A percentile compares a stretch with the other conserved stretches of the same genome.
These are phyloP conservation scores for Agrilus biguttatus DNA, from an alignment of 2,888 invertebrate species.

Conservation along the genomic window DNA sequence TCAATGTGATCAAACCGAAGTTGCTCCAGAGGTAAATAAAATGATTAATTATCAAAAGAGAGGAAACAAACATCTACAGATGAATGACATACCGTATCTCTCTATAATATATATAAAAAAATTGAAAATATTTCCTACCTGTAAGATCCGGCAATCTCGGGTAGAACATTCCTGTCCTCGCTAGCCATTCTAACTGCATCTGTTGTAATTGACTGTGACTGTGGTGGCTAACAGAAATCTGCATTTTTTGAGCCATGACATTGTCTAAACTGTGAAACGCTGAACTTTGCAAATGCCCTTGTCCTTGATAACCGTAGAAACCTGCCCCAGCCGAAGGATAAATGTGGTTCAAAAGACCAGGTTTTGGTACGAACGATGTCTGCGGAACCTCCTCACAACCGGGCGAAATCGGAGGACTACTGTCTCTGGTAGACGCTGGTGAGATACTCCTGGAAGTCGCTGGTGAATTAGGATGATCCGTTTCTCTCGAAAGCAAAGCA, in stretches of 20 bases:
- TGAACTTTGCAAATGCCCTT: slow-evolving; percentile 36
- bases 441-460: slow-evolving; percentile 28
- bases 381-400: slow-evolving; percentile 59
- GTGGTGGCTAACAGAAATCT: slow-evolving; percentile 28
- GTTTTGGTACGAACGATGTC: slow-evolving; percentile 41
- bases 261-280: slow-evolving; percentile 37
- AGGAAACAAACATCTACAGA: no score
- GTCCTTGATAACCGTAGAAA: slow-evolving; percentile 33
- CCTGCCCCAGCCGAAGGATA: slow-evolving; percentile 19
- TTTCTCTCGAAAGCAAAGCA: slow-evolving; percentile 53
- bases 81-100: no score
- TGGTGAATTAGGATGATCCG: slow-evolving; percentile 22
- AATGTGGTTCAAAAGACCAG: slow-evolving; percentile 38
- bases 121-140: slow-evolving; percentile 37
- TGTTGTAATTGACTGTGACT: slow-evolving; percentile 50
- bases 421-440: slow-evolving; percentile 45
- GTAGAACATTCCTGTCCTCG: slow-evolving; percentile 84
- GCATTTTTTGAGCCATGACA: slow-evolving; percentile 34
- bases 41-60: no score
- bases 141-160: slow-evolving; percentile 75
- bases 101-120: background rate
- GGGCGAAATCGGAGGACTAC: slow-evolving; percentile 74
- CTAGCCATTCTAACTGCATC: slow-evolving; percentile 80
- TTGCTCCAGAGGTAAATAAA: no score
- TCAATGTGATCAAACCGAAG: no score